Conservation (phyloP, 2,113 vertebrate species). For the Hydrolagus affinis region DNA sequence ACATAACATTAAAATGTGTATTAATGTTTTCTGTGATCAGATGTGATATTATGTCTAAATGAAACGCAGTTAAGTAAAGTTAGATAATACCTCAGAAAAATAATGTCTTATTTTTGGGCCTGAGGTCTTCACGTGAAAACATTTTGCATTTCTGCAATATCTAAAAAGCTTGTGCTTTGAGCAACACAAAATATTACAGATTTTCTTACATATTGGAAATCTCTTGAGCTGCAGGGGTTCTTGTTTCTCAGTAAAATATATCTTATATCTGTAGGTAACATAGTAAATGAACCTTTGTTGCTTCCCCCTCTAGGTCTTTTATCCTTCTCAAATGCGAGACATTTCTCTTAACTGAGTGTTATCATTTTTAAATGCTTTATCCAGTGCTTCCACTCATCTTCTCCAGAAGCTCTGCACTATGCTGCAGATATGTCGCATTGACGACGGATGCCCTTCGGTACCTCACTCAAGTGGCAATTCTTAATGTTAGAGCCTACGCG, state of each 20-base stretch:
- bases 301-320: too few relatives aligned
- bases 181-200: constrained; percentile 21
- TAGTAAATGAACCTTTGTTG: too few relatives aligned
- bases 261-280: not conserved
- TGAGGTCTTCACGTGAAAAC: not conserved
- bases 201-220: constrained; percentile 23
- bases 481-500: too few relatives aligned
- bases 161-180: constrained; percentile 21
- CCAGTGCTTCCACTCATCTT: too few relatives aligned
- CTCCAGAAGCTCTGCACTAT: too few relatives aligned
- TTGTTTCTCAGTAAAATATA: constrained; percentile 4
- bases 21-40: not conserved
- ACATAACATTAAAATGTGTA: not conserved
- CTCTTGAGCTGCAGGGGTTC: constrained; percentile 9
- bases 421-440: too few relatives aligned
- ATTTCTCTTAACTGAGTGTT: too few relatives aligned
- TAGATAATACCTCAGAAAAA: not conserved
- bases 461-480: too few relatives aligned
- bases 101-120: constrained; percentile 20
- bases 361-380: too few relatives aligned
- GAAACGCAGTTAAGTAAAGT: not conserved
- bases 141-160: not conserved
- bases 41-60: not conserved
- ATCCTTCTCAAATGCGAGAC: too few relatives aligned
- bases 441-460: too few relatives aligned